A percentile compares a stretch with the other conserved stretches of the same genome.
Conservation (phyloP, 2,113 vertebrate species). For the Tetraodon nigroviridis region DNA sequence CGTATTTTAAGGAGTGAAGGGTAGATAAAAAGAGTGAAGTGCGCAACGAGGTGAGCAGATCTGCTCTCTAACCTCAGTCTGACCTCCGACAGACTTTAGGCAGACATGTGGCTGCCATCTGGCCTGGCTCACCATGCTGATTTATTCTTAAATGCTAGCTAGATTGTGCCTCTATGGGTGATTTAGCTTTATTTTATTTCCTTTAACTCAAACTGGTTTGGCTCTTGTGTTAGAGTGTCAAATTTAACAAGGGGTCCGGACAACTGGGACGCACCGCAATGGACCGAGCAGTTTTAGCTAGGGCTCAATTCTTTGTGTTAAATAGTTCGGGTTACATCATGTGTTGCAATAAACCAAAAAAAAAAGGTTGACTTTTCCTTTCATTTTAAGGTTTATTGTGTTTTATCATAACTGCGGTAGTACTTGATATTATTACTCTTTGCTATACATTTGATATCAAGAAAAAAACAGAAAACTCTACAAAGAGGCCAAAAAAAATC, state of each 20-base stretch:
- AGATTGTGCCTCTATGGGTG: conserved; percentile 17
- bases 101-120: conserved; percentile 62
- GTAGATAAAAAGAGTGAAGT: conserved; percentile 1
- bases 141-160: conserved; percentile 44
- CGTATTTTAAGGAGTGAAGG: conserved; percentile 19
- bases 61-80: conserved; percentile 58
- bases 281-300: too few relatives aligned
- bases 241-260: too few relatives aligned
- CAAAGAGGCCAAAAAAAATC: not conserved
- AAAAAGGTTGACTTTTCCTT: too few relatives aligned
- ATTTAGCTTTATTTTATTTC: conserved; percentile 30
- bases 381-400: too few relatives aligned
- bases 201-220: not conserved
- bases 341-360: too few relatives aligned
- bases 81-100: conserved; percentile 40
- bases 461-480: not conserved
- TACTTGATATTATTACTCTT: too few relatives aligned
- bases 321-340: too few relatives aligned
- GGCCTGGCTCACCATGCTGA: conserved; percentile 26
- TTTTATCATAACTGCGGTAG: too few relatives aligned
- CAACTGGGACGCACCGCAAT: too few relatives aligned
- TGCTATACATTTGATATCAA: not conserved
- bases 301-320: too few relatives aligned
- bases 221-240: too few relatives aligned
- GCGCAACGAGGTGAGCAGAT: conserved; percentile 6